These are phyloP conservation scores for Agelas oroides DNA, from an alignment of 37 sponge, comb jelly and placozoan species.

Conservation along the genomic window DNA sequence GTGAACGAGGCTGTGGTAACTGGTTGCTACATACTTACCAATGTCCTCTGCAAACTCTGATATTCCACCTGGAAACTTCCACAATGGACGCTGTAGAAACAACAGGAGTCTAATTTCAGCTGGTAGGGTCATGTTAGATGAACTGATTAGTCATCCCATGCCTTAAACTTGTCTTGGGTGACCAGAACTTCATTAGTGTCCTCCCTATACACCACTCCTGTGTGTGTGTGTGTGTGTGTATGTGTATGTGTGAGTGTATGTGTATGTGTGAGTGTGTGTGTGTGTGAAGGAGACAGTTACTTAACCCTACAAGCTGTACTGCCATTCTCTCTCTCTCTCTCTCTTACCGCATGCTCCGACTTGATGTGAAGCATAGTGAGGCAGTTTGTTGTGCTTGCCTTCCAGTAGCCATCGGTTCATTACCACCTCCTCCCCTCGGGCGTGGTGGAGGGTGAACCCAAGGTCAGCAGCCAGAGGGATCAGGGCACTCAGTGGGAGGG, in stretches of 20 bases:
- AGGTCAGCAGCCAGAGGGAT: slow-evolving; percentile 34
- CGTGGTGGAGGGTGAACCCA: slow-evolving; percentile 82
- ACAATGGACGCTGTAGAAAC: slow-evolving; percentile 41
- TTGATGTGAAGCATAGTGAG: slow-evolving; percentile 82
- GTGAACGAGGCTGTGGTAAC: too few species aligned
- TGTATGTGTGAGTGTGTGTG: not conserved
- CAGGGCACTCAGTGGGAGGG: slow-evolving; percentile 47
- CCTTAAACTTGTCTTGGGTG: slow-evolving; percentile 74
- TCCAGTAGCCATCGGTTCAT: slow-evolving; percentile 71
- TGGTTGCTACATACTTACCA: slow-evolving; percentile 51
- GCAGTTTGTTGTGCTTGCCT: slow-evolving; percentile 48
- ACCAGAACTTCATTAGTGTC: slow-evolving; percentile 72
- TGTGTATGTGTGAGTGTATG: not conserved
- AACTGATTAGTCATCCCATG: too few species aligned
- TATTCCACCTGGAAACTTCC: slow-evolving; percentile 93
- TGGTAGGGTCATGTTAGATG: too few species aligned
- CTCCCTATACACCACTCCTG: slow-evolving; percentile 72
- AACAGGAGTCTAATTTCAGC: not conserved
- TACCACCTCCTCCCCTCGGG: slow-evolving; percentile 37
- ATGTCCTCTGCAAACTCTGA: slow-evolving; percentile 83
- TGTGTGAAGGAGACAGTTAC: not conserved
- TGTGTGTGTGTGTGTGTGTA: not conserved
- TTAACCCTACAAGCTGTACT: too few species aligned
- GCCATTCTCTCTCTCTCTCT: too few species aligned
- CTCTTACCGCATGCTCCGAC: slow-evolving; percentile 86